These are phyloP conservation scores for Vespertilio murinus DNA, from an alignment of 2,797 vertebrate species.

Conservation along the genomic window DNA sequence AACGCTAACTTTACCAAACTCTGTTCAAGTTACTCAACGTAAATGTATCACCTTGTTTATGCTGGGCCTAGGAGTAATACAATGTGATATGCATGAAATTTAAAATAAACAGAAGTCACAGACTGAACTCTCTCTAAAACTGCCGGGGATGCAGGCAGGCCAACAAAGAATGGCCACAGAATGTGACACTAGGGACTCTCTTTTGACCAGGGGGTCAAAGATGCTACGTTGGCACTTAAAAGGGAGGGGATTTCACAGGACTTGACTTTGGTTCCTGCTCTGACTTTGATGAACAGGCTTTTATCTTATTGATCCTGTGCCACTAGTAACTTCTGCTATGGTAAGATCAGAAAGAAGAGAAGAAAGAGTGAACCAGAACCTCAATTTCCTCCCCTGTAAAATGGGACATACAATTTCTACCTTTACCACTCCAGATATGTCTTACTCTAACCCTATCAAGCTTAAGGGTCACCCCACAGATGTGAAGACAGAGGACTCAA, in stretches of 20 bases:
- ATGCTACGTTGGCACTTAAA: neutral
- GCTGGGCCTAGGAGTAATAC: neutral
- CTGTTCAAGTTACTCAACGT: neutral
- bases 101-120: conserved; percentile 19
- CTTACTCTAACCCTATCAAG: neutral
- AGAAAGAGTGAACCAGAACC: neutral
- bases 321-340: neutral
- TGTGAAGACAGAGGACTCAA: neutral
- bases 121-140: neutral
- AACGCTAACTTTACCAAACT: neutral
- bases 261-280: neutral
- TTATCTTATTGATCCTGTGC: neutral
- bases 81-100: neutral
- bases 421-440: neutral
- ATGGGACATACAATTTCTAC: neutral
- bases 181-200: neutral
- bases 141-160: neutral
- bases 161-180: neutral
- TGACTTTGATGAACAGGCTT: neutral
- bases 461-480: neutral
- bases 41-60: neutral
- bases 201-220: neutral
- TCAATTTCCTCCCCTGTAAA: neutral
- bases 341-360: neutral
- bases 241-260: neutral